A percentile compares a stretch with the other conserved stretches of the same genome.
Evolutionary conservation across 2,113 vertebrate genomes (phyloP).

Genomic region (Mus pahari): DNA sequence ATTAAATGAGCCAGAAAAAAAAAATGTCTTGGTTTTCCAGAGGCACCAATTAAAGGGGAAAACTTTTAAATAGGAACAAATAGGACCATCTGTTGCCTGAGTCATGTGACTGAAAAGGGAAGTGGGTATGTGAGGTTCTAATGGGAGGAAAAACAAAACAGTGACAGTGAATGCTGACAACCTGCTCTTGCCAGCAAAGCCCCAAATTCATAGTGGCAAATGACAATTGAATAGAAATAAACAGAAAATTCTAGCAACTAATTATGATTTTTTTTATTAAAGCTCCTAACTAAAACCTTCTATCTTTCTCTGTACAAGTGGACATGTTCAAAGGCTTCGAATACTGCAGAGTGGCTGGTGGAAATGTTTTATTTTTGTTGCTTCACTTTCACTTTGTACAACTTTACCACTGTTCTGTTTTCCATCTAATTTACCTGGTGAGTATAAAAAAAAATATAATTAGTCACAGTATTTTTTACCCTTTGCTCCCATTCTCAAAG

Average conservation of each 20-base stretch:
- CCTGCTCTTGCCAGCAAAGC: neutral
- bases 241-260: neutral
- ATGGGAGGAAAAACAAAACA: neutral
- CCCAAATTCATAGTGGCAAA: neutral
- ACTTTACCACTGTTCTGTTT: conserved; percentile 87
- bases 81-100: neutral
- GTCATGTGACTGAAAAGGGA: neutral
- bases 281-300: neutral
- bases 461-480: neutral
- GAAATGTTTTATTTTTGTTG: conserved; percentile 84
- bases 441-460: conserved; percentile 46
- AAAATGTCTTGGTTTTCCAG: neutral
- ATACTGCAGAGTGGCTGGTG: conserved; percentile 85
- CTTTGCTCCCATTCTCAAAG: too few relatives aligned
- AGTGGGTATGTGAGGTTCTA: neutral
- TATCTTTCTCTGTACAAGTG: conserved; percentile 70
- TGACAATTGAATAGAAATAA: neutral
- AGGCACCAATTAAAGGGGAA: neutral
- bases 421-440: conserved; percentile 86
- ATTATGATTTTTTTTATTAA: neutral
- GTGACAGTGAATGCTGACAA: neutral
- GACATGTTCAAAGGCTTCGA: neutral
- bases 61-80: neutral
- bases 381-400: conserved; percentile 82
- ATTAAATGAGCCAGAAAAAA: conserved; percentile 18